These are phyloP conservation scores for Venusia cambrica DNA, from an alignment of 2,888 invertebrate genomes.

Conservation along the genomic window DNA sequence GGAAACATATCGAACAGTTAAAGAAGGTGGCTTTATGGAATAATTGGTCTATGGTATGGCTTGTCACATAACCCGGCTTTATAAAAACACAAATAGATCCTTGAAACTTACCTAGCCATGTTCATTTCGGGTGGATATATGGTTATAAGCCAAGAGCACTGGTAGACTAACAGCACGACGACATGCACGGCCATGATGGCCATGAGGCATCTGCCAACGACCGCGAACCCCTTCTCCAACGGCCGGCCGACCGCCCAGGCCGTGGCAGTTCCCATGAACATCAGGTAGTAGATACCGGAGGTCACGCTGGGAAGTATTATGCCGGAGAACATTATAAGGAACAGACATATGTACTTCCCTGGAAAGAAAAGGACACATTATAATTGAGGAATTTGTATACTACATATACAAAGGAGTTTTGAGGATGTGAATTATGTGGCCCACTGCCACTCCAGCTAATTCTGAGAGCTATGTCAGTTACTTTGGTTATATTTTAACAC, in stretches of 20 bases:
- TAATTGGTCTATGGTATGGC: too few relatives aligned
- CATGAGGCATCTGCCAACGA: slow-evolving; percentile 85
- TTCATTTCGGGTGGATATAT: slow-evolving; percentile 84
- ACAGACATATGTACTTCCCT: slow-evolving; percentile 85
- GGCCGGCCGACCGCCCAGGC: slow-evolving; percentile 92
- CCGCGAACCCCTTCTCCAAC: slow-evolving; percentile 88
- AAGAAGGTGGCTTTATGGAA: too few relatives aligned
- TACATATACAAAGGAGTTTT: too few relatives aligned
- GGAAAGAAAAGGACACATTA: too few relatives aligned
- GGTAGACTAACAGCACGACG: slow-evolving; percentile 87
- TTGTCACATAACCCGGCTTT: too few relatives aligned
- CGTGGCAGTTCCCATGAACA: slow-evolving; percentile 91
- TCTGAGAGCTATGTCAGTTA: too few relatives aligned
- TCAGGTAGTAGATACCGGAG: slow-evolving; percentile 92
- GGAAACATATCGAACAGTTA: too few relatives aligned
- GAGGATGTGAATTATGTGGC: too few relatives aligned
- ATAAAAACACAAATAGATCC: too few relatives aligned
- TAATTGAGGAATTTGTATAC: too few relatives aligned
- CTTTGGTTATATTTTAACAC: too few relatives aligned
- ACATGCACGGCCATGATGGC: slow-evolving; percentile 89
- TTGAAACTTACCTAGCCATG: slow-evolving; percentile 85
- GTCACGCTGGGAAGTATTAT: slow-evolving; percentile 91
- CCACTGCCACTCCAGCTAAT: too few relatives aligned
- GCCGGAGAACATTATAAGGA: slow-evolving; percentile 86
- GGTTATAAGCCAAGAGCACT: slow-evolving; percentile 90